Conservation (phyloP, 1,140 invertebrate genomes). For the Ptiloglossa arizonensis region DNA sequence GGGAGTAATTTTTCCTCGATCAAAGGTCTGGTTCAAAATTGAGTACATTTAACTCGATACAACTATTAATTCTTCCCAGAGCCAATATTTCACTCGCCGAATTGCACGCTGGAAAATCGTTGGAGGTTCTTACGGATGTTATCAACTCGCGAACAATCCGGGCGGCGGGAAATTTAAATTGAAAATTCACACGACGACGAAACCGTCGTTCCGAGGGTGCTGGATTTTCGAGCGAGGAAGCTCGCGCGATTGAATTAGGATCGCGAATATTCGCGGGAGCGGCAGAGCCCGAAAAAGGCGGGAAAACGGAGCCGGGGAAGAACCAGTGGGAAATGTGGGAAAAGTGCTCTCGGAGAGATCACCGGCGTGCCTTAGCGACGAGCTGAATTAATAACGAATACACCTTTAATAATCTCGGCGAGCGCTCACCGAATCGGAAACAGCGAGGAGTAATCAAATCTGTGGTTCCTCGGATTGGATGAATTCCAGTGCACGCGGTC, state of each 20-base stretch:
- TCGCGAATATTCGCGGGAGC: slow-evolving; percentile 2
- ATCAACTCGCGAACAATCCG: slow-evolving; percentile 33
- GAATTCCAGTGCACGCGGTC: slow-evolving; percentile 27
- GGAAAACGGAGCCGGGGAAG: neutral
- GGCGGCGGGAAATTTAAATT: slow-evolving; percentile 19
- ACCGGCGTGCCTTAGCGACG: neutral
- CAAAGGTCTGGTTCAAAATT: too few relatives aligned
- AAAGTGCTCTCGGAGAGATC: slow-evolving; percentile 38
- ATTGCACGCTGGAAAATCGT: too few relatives aligned
- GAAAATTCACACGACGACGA: slow-evolving; percentile 34
- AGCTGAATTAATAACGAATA: slow-evolving; percentile 44
- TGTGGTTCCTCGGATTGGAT: slow-evolving; percentile 21
- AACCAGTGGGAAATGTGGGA: slow-evolving; percentile 37
- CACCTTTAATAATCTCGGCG: slow-evolving; percentile 50
- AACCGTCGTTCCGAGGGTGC: slow-evolving; percentile 13
- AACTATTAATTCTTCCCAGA: too few relatives aligned
- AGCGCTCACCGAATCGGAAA: slow-evolving; percentile 16
- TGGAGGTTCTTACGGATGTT: slow-evolving; percentile 24
- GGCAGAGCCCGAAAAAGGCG: neutral
- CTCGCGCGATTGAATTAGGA: slow-evolving; percentile 56
- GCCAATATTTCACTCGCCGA: too few relatives aligned
- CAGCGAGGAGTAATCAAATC: slow-evolving; percentile 15
- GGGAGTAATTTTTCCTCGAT: too few relatives aligned
- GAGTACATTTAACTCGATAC: too few relatives aligned
- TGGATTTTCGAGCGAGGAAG: slow-evolving; percentile 32